Evolutionary conservation across 2,888 invertebrate species (phyloP), one percentile per base, ranked within the genome.

Genomic region (Drosophila peninsularis): DNA sequence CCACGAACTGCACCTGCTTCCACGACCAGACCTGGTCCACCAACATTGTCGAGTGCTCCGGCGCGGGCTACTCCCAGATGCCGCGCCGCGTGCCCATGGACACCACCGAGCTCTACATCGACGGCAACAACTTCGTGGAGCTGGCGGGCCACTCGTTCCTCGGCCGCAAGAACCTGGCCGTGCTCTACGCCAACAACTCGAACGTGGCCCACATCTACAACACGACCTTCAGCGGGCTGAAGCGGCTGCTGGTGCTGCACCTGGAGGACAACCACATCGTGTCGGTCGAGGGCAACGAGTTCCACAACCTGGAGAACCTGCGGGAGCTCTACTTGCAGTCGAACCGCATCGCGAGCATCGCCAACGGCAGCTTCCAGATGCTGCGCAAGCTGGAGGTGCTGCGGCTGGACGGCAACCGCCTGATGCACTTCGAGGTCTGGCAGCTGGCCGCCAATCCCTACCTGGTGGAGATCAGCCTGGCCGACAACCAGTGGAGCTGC

Each of bases 1-100:
- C 98, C 52, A 94, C 94, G 49, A 97, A 97, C 92, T 98, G 98
- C 94, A 96, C 96, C 68, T 98, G 98, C 91, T 98, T 97, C 93
- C 97, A 98, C 91, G 98, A 98, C 93, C 96, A 97, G 90, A 95
- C 96, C 60, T 98, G 98, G 97, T 95, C 96, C 21, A 96, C 97
- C 2, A 98, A 98, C 91, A 96, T 98, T 79, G 98, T 98, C 79
- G 97, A 97, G 92, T 98, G 98, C 93, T 97, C 97, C 19, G 95
- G 94, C 63, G 95, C 96, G 36, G 95, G 95, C 68, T 97, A 97
- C 93, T 94, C 95, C 24, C 95, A 95, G 91, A 95, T 98, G 94
- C 98, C 98, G 14, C 96, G 95, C 73, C 95, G 96, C 75, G 95
- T 98, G 84, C 98, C 98, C 69, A 98, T 98, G 97, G 98, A 98